Evolutionary conservation across 1,140 invertebrate genomes (phyloP).

Genomic region (Acromyrmex echinatior): DNA sequence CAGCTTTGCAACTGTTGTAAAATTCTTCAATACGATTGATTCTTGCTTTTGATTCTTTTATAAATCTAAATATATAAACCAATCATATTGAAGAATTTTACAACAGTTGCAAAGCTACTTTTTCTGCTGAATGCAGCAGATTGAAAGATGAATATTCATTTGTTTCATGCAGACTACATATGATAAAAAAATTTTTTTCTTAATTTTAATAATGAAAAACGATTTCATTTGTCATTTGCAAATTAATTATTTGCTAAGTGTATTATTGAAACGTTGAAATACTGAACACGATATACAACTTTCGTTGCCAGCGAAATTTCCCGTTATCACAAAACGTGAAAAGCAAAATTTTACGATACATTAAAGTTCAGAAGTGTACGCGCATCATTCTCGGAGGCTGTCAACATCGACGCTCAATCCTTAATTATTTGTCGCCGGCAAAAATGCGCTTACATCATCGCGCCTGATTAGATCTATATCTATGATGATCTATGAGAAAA

Average conservation of each 20-base stretch:
- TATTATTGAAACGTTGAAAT: background rate
- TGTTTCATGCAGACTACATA: too few species aligned
- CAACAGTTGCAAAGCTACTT: too few species aligned
- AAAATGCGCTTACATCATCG: constrained; percentile 59
- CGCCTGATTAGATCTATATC: constrained; percentile 30
- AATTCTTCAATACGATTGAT: too few species aligned
- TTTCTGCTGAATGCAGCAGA: too few species aligned
- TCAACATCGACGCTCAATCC: background rate
- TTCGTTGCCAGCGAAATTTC: background rate
- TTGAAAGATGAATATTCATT: too few species aligned
- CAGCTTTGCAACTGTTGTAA: too few species aligned
- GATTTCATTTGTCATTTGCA: too few species aligned
- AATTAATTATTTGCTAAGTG: background rate
- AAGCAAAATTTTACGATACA: background rate
- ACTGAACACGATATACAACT: background rate
- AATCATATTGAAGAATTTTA: too few species aligned
- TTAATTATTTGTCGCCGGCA: constrained; percentile 43
- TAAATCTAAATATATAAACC: too few species aligned
- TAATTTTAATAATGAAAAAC: too few species aligned
- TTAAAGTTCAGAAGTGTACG: background rate
- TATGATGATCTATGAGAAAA: constrained; percentile 1
- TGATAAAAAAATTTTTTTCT: too few species aligned
- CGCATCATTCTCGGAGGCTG: background rate
- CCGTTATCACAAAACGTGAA: background rate
- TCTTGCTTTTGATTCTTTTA: too few species aligned